phyloP scores from a whole-genome alignment of 2,888 invertebrate genomes.

The Tribolium freemani region DNA sequence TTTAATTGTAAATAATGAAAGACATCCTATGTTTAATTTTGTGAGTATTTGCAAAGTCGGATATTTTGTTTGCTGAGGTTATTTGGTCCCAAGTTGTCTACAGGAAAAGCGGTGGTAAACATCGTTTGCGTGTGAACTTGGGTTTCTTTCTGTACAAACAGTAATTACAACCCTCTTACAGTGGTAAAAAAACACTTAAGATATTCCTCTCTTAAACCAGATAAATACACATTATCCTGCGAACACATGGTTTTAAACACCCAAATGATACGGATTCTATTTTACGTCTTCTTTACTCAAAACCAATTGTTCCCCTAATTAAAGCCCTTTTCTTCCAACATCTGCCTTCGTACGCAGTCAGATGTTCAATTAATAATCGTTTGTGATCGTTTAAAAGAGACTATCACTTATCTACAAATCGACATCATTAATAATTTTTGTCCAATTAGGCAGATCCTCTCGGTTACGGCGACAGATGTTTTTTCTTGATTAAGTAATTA shows the following conservation, averaged over 20 bases:
- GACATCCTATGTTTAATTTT: no score
- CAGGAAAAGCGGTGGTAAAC: constrained; percentile 18
- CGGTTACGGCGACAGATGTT: constrained; percentile 21
- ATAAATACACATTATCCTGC: constrained; percentile 39
- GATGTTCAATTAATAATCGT: constrained; percentile 29
- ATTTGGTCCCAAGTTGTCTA: constrained; percentile 4
- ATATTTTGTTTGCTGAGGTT: constrained; percentile 34
- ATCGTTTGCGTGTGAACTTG: constrained; percentile 38
- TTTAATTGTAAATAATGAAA: no score
- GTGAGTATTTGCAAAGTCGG: neutral
- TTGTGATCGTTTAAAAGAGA: constrained; percentile 2
- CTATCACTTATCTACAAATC: constrained; percentile 12
- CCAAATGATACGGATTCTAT: neutral
- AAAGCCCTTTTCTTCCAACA: constrained; percentile 21
- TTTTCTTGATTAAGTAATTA: constrained; percentile 7
- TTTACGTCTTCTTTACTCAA: constrained; percentile 13
- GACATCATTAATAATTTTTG: constrained; percentile 24
- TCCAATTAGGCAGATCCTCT: constrained; percentile 1
- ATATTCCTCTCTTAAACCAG: constrained; percentile 4
- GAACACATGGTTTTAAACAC: constrained; percentile 36
- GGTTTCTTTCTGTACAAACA: constrained; percentile 18
- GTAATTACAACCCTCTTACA: constrained; percentile 24
- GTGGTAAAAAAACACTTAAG: neutral
- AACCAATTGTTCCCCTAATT: constrained; percentile 11
- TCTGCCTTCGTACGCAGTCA: constrained; percentile 15